phyloP scores from a whole-genome alignment of 2,113 vertebrate species.

The Probosciger aterrimus region DNA sequence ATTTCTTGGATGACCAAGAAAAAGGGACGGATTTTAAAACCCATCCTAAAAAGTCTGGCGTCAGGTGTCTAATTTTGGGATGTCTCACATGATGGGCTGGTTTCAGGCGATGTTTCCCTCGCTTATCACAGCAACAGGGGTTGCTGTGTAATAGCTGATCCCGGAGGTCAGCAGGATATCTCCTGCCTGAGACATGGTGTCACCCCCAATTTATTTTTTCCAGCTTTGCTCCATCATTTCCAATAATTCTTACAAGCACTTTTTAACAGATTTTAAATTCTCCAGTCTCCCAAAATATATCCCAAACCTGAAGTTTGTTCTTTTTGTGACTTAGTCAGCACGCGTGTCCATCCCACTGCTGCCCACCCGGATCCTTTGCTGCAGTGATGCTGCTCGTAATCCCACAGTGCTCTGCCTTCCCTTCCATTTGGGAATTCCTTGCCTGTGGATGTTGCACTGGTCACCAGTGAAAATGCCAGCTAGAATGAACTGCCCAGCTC shows the following conservation, averaged over 20 bases:
- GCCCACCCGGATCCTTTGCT: background rate
- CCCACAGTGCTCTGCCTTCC: background rate
- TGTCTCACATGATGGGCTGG: background rate
- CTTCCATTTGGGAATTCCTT: background rate
- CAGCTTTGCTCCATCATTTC: background rate
- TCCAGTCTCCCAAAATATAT: background rate
- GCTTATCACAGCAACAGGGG: background rate
- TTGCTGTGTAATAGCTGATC: background rate
- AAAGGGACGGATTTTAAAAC: background rate
- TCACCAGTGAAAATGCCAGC: background rate
- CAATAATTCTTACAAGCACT: background rate
- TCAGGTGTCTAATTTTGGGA: background rate
- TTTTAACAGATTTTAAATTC: background rate
- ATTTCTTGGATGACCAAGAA: background rate
- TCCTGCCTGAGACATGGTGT: background rate
- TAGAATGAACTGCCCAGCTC: background rate
- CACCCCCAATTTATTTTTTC: background rate
- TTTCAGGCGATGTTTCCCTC: background rate
- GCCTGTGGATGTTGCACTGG: background rate
- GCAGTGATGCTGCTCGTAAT: accelerated
- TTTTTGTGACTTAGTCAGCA: background rate
- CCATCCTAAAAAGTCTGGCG: accelerated
- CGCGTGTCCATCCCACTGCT: background rate
- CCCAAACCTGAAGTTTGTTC: background rate
- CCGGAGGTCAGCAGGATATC: background rate